phyloP scores from a whole-genome alignment of 2,888 invertebrate species.

The Phytoseiulus persimilis region DNA sequence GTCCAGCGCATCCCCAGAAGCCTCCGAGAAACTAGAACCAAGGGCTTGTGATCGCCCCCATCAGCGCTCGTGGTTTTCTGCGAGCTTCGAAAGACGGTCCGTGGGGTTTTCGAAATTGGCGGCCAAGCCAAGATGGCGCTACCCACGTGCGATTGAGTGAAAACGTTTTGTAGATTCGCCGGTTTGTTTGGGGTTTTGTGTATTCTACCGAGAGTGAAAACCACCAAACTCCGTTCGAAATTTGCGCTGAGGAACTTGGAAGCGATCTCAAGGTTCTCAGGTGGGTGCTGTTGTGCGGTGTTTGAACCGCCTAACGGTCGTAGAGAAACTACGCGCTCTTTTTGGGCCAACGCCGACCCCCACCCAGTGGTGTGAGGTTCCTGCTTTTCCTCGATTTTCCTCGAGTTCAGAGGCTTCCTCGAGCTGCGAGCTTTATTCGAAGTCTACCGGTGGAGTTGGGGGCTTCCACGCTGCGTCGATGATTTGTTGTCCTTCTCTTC shows the following conservation, averaged over 20 bases:
- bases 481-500: neutral
- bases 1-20: neutral
- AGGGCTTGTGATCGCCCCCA: neutral
- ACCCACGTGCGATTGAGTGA: constrained; percentile 14
- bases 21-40: neutral
- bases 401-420: neutral
- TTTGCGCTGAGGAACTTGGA: neutral
- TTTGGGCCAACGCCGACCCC: neutral
- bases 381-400: neutral
- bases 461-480: neutral
- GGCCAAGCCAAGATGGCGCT: constrained; percentile 24
- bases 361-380: neutral
- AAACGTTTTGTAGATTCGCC: constrained; percentile 24
- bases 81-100: neutral
- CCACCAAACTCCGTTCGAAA: neutral
- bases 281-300: neutral
- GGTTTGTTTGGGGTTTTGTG: neutral
- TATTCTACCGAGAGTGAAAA: neutral
- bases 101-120: neutral
- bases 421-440: neutral
- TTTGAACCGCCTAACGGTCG: neutral
- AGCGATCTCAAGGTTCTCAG: neutral
- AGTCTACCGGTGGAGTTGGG: neutral
- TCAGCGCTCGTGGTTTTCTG: neutral
- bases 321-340: neutral